Conservation (phyloP, 2,888 invertebrate genomes). For the Incurvaria masculella region DNA sequence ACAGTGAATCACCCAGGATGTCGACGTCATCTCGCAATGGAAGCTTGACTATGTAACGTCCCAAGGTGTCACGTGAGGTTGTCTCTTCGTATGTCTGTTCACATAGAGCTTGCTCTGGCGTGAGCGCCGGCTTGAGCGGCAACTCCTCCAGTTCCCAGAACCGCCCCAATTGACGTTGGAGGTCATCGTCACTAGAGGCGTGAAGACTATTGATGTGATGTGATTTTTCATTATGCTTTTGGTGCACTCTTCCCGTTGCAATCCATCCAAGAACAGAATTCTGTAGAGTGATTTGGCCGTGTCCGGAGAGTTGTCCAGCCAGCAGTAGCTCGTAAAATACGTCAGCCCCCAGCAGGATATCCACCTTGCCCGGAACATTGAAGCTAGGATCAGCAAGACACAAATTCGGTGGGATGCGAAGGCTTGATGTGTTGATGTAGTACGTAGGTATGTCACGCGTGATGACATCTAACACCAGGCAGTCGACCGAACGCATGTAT, state of each 20-base stretch:
- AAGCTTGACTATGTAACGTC: not conserved
- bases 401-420: too few species aligned
- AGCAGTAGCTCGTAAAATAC: not conserved
- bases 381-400: not conserved
- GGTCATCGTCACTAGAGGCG: not conserved
- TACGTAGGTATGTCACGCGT: too few species aligned
- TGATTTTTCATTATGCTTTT: not conserved
- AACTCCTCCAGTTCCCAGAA: not conserved
- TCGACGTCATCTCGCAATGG: not conserved
- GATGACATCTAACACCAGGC: too few species aligned
- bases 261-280: not conserved
- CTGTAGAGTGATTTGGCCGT: not conserved
- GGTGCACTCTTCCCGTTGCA: not conserved
- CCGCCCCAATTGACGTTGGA: not conserved
- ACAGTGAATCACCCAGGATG: not conserved
- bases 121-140: not conserved
- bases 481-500: too few species aligned
- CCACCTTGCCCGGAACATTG: not conserved
- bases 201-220: not conserved
- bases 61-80: not conserved
- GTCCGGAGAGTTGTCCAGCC: not conserved
- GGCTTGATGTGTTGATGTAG: too few species aligned
- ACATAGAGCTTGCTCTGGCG: not conserved
- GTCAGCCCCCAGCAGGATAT: not conserved
- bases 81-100: not conserved